Conservation (phyloP, 2,888 invertebrate species). For the Nomada ferruginata region DNA sequence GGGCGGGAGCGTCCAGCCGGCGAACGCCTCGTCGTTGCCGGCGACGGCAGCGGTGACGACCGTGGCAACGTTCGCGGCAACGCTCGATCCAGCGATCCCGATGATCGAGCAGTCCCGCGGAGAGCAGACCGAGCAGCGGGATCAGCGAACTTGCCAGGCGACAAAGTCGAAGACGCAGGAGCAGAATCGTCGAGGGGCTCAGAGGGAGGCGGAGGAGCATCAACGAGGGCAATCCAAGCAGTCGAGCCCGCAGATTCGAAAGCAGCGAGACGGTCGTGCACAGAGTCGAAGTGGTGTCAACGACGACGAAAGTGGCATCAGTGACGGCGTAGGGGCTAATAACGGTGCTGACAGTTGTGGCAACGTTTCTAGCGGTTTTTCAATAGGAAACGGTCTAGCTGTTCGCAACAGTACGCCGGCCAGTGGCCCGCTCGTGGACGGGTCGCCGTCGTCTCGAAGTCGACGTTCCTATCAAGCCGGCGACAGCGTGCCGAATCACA, state of each 20-base stretch:
- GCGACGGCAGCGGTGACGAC: background rate
- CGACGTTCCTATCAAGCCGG: conserved; percentile 51
- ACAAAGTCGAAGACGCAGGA: conserved; percentile 19
- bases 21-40: conserved; percentile 53
- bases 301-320: conserved; percentile 7
- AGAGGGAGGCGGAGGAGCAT: conserved; percentile 23
- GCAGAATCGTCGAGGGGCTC: background rate
- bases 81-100: background rate
- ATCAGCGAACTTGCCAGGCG: conserved; percentile 26
- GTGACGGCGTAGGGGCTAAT: conserved; percentile 10
- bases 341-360: background rate
- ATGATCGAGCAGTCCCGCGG: background rate
- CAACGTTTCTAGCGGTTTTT: background rate
- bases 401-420: conserved; percentile 55
- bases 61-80: conserved; percentile 15
- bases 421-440: conserved; percentile 11
- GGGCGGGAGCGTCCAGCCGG: conserved; percentile 79
- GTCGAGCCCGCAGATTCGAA: conserved; percentile 41
- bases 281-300: conserved; percentile 24
- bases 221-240: conserved; percentile 12
- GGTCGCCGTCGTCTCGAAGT: conserved; percentile 44
- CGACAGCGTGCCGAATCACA: conserved; percentile 79
- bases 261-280: conserved; percentile 20
- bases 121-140: conserved; percentile 17
- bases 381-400: conserved; percentile 79